phyloP scores from a whole-genome alignment of 2,113 vertebrate genomes.

The Pachyramphus minor region DNA sequence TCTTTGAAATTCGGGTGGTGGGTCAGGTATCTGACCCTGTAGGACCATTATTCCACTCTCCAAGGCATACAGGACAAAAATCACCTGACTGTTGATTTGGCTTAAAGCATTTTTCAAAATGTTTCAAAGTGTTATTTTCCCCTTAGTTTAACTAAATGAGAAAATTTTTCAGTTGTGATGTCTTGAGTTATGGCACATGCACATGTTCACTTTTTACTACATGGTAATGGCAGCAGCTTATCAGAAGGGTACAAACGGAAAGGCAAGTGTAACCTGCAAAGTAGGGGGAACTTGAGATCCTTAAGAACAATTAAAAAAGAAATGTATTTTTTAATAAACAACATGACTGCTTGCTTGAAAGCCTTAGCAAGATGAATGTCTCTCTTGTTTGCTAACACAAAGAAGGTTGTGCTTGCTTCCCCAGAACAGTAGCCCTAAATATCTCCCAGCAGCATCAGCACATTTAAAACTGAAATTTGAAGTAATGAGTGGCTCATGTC shows the following conservation, averaged over 20 bases:
- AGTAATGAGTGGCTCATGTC: neutral
- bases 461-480: neutral
- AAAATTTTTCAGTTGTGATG: neutral
- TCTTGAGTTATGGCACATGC: rapidly evolving
- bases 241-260: neutral
- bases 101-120: neutral
- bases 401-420: neutral
- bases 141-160: neutral
- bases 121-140: neutral
- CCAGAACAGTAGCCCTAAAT: neutral
- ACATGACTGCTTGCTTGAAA: neutral
- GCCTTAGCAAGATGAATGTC: neutral
- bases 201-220: neutral
- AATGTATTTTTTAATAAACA: neutral
- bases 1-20: neutral
- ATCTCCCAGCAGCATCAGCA: neutral
- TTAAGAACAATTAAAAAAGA: neutral
- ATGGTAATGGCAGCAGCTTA: neutral
- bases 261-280: neutral
- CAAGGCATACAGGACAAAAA: neutral
- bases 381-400: neutral
- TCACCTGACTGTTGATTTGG: neutral
- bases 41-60: neutral
- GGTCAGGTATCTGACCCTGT: neutral
- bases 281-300: neutral